phyloP scores from a whole-genome alignment of 1,140 invertebrate species.

The Nephila pilipes region DNA sequence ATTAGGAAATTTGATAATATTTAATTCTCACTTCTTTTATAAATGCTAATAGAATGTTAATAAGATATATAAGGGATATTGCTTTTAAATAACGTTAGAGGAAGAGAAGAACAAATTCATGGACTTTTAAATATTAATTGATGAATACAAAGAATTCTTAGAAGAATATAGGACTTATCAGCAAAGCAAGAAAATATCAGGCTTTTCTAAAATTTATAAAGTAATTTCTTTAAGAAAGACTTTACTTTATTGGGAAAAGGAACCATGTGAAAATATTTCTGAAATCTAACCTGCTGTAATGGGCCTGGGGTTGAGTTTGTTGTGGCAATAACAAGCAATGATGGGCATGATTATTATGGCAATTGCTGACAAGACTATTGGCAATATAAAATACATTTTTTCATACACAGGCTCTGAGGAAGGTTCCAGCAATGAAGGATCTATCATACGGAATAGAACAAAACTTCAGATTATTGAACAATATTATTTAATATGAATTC shows the following conservation, averaged over 20 bases:
- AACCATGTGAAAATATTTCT: not conserved
- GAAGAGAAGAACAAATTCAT: too few relatives aligned
- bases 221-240: not conserved
- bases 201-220: too few relatives aligned
- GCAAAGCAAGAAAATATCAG: too few relatives aligned
- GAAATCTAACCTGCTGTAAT: constrained; percentile 52
- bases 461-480: too few relatives aligned
- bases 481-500: too few relatives aligned
- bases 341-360: constrained; percentile 71
- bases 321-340: constrained; percentile 65
- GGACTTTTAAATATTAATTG: too few relatives aligned
- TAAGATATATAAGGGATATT: too few relatives aligned
- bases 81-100: too few relatives aligned
- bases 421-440: constrained; percentile 58
- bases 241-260: not conserved
- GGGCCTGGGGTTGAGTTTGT: constrained; percentile 50
- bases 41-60: too few relatives aligned
- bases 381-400: constrained; percentile 54
- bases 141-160: too few relatives aligned
- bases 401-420: constrained; percentile 59
- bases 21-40: too few relatives aligned
- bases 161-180: too few relatives aligned
- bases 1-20: not conserved
- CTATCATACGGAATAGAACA: constrained; percentile 12
- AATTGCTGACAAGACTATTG: constrained; percentile 60